Conservation (phyloP, 1,140 invertebrate genomes). For the Carcinoscorpius rotundicauda region DNA sequence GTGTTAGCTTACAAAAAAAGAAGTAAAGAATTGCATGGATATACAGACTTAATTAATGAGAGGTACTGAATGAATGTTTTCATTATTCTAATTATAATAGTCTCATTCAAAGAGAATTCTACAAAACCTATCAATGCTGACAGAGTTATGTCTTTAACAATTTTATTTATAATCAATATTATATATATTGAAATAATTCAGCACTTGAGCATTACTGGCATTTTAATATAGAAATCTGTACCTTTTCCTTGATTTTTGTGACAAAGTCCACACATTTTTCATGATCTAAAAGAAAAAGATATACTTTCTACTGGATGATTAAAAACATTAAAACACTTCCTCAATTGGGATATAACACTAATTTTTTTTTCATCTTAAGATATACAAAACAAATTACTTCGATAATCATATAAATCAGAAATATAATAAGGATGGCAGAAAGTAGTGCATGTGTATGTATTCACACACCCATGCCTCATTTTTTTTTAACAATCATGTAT, state of each 20-base stretch:
- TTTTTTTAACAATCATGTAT: too few relatives aligned
- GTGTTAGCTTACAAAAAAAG: background rate
- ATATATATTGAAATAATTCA: background rate
- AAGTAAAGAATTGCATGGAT: constrained; percentile 1
- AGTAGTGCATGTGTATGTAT: too few relatives aligned
- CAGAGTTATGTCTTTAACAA: background rate
- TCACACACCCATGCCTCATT: too few relatives aligned
- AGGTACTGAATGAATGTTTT: background rate
- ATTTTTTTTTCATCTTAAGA: background rate
- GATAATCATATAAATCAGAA: background rate
- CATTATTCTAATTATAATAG: too few relatives aligned
- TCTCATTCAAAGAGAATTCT: constrained; percentile 6
- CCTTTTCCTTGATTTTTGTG: constrained; percentile 24
- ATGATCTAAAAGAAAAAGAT: constrained; percentile 8
- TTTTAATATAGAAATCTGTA: constrained; percentile 1
- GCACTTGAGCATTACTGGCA: background rate
- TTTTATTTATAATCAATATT: constrained; percentile 1
- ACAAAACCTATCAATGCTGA: background rate
- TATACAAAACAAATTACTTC: background rate
- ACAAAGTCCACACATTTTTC: constrained; percentile 23
- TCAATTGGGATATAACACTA: background rate
- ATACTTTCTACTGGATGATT: background rate
- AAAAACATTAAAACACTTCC: background rate
- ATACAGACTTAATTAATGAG: background rate
- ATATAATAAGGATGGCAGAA: background rate